Evolutionary conservation across 2,797 vertebrate species (phyloP), one percentile per base, ranked within the genome.

Genomic region (Brachymystax lenok): DNA sequence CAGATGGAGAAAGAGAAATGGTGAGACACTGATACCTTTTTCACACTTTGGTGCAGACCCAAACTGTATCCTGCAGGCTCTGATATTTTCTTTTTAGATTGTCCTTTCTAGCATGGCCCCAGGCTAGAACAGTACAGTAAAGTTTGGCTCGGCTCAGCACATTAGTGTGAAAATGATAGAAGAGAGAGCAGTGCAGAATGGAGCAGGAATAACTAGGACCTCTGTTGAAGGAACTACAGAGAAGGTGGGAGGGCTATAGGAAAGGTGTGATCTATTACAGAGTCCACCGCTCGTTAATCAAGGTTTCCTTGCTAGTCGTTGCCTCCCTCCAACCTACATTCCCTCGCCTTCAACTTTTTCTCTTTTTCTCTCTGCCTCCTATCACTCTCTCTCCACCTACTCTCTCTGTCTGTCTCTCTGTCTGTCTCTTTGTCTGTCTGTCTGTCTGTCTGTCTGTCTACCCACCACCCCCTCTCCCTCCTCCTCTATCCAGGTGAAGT

Each of bases 401-500:
- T 64, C 21, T 63, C 12, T 52, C 67, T 7, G 5, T 35, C 63
- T 35, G 10, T 69, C 21, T 63, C 66, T 54, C 56, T 46, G 6
- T 61, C 19, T 68, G 63, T 24, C 3, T 74, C 35, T 16, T 64
- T n/a, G n/a, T 64, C 21, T 63, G 7, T 52, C 67, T 7, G 5
- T 35, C 33, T 6, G 2, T 35, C 27, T 19, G 4, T 59, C 51
- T 30, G 56, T 69, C 63, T 17, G 69, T 76, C 35, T 75, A 33
- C 52, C 46, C 52, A 19, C 71, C 17, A 19, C 30, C 70, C 33
- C 66, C 4, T 59, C 71, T 7, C 10, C 28, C 67, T 52, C 19
- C 68, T 27, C 67, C 66, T 56, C 52, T 46, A 12, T 68, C 14
- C 85, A 98, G 97, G 97, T 99, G 59, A 98, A 96, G 79, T 98